Evolutionary conservation across 2,113 vertebrate genomes (phyloP).

Genomic region (Sphyrna mokarran): DNA sequence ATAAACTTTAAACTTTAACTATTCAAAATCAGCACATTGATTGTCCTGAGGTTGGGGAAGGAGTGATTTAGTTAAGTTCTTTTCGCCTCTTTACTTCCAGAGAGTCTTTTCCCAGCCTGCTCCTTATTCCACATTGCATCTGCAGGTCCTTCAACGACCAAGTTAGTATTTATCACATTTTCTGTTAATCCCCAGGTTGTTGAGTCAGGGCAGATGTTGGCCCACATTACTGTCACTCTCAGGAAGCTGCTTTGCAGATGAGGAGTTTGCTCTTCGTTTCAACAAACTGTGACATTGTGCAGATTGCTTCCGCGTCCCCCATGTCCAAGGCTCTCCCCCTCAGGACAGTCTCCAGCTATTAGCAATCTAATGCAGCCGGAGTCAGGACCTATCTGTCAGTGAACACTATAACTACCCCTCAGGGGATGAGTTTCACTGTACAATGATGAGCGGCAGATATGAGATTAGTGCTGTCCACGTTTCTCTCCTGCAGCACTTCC

Average conservation of each 20-base stretch:
- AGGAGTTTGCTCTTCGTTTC: not conserved
- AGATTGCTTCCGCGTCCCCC: not conserved
- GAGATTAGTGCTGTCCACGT: not conserved
- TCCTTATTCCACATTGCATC: not conserved
- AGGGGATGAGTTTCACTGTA: not conserved
- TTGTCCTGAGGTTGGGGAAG: not conserved
- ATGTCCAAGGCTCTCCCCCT: not conserved
- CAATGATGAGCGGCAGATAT: not conserved
- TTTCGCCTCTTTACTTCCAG: no score
- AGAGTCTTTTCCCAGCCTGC: not conserved
- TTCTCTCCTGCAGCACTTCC: not conserved
- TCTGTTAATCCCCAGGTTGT: not conserved
- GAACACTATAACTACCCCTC: not conserved
- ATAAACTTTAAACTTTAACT: no score
- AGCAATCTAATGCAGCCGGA: not conserved
- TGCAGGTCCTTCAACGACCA: not conserved
- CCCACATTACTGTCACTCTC: not conserved
- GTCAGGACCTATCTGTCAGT: not conserved
- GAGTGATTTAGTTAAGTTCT: no score
- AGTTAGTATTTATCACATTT: not conserved
- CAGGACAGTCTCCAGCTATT: not conserved
- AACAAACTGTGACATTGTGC: not conserved
- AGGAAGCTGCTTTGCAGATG: not conserved
- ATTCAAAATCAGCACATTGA: no score
- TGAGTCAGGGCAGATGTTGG: not conserved